These are phyloP conservation scores for Entelurus aequoreus DNA, from an alignment of 2,113 vertebrate species.

Conservation along the genomic window DNA sequence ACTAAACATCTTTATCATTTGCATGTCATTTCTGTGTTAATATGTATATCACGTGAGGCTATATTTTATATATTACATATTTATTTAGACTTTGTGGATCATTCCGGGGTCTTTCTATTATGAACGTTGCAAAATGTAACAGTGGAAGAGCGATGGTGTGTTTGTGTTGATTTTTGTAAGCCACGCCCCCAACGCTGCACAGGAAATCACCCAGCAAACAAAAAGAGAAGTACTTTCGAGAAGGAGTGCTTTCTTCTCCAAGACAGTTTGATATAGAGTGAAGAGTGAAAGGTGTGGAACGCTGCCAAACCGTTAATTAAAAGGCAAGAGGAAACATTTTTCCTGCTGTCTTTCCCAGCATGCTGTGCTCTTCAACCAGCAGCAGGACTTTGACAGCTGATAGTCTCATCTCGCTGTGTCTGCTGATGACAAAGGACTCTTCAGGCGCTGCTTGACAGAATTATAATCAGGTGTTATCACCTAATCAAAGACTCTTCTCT, in stretches of 20 bases:
- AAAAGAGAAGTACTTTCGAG: too few relatives aligned
- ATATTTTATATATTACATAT: too few relatives aligned
- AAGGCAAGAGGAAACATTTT: conserved; percentile 5
- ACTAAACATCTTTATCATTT: too few relatives aligned
- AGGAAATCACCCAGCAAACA: too few relatives aligned
- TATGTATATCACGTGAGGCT: too few relatives aligned
- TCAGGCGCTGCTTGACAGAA: conserved; percentile 50
- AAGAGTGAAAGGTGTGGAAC: background rate
- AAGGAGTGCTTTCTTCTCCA: background rate
- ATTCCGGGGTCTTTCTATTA: too few relatives aligned
- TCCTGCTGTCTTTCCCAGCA: conserved; percentile 24
- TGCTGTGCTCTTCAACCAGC: conserved; percentile 35
- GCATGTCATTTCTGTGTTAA: too few relatives aligned
- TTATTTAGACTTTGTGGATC: too few relatives aligned
- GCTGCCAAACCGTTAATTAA: conserved; percentile 39
- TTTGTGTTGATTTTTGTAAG: background rate
- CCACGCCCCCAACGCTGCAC: too few relatives aligned
- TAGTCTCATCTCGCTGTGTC: conserved; percentile 34
- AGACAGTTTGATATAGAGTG: conserved; percentile 5
- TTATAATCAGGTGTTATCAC: conserved; percentile 60
- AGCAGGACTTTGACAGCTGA: conserved; percentile 35
- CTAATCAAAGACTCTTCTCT: conserved; percentile 53
- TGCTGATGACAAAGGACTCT: conserved; percentile 38
- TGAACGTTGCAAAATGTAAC: too few relatives aligned
- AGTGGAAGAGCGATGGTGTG: background rate